Conservation (phyloP, 2,888 invertebrate genomes). For the Eupelmus urozonus region DNA sequence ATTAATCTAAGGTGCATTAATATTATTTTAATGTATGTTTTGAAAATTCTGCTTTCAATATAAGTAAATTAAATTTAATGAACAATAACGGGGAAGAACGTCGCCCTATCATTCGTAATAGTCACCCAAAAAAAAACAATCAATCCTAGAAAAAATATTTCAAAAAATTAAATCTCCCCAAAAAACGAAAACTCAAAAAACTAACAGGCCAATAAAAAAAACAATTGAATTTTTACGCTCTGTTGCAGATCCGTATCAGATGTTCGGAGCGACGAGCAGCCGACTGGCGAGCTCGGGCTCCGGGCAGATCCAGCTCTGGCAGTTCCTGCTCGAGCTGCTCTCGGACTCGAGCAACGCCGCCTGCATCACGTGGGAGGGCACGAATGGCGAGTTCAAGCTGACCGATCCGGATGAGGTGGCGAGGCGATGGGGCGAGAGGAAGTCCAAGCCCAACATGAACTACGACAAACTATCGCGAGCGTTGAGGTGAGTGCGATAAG, state of each 20-base stretch:
- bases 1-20: too few relatives aligned
- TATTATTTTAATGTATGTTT: too few relatives aligned
- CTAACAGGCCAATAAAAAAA: too few relatives aligned
- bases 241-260: slow-evolving; percentile 99
- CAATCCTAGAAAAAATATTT: too few relatives aligned
- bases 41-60: too few relatives aligned
- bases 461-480: slow-evolving; percentile 99
- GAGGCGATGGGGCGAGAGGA: slow-evolving; percentile 98
- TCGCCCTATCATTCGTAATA: too few relatives aligned
- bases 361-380: slow-evolving; percentile 99
- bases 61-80: too few relatives aligned
- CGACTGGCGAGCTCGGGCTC: slow-evolving; percentile 96
- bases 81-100: too few relatives aligned
- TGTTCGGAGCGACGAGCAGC: slow-evolving; percentile 98
- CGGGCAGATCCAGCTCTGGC: slow-evolving; percentile 99
- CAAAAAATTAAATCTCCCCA: too few relatives aligned
- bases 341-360: slow-evolving; percentile 97
- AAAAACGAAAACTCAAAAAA: too few relatives aligned
- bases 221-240: too few relatives aligned
- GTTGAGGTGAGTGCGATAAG: slow-evolving; percentile 83
- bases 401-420: slow-evolving; percentile 99
- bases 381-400: slow-evolving; percentile 98
- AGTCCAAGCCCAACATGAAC: slow-evolving; percentile 99
- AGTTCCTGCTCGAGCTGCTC: slow-evolving; percentile 96
- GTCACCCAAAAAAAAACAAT: too few relatives aligned